Evolutionary conservation across 1,140 invertebrate species (phyloP).

Genomic region (Whitmania pigra): DNA sequence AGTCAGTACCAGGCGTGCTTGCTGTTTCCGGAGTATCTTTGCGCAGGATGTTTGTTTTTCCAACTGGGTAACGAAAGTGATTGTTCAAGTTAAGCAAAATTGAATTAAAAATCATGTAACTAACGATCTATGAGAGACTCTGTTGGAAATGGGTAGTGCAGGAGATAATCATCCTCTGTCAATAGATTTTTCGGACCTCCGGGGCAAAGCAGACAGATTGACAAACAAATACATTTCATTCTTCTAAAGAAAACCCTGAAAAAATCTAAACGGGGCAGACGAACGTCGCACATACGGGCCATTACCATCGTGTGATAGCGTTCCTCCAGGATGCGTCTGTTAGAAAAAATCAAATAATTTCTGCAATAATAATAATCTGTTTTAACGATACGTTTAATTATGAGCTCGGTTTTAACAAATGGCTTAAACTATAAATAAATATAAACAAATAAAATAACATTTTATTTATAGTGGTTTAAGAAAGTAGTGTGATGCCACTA

Average conservation of each 20-base stretch:
- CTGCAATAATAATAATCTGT: neutral
- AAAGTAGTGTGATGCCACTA: too few relatives aligned
- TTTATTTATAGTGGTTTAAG: too few relatives aligned
- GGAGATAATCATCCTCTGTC: neutral
- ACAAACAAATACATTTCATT: neutral
- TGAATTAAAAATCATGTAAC: neutral
- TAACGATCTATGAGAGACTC: constrained; percentile 2
- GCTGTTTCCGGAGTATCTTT: too few relatives aligned
- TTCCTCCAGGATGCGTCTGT: neutral
- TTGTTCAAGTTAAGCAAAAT: neutral
- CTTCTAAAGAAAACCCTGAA: neutral
- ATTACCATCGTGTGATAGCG: constrained; percentile 7
- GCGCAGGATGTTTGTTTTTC: too few relatives aligned
- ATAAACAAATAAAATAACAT: neutral
- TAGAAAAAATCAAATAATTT: neutral
- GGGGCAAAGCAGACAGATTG: neutral
- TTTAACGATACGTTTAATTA: neutral
- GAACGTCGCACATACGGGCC: neutral
- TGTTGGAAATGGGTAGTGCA: neutral
- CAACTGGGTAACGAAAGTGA: neutral
- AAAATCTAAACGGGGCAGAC: neutral
- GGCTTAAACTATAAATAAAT: too few relatives aligned
- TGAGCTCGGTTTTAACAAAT: neutral
- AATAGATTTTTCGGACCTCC: neutral
- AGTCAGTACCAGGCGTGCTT: too few relatives aligned